Base-by-base conservation (phyloP, 2,888 invertebrate species). In the Cetonia aurata region DNA sequence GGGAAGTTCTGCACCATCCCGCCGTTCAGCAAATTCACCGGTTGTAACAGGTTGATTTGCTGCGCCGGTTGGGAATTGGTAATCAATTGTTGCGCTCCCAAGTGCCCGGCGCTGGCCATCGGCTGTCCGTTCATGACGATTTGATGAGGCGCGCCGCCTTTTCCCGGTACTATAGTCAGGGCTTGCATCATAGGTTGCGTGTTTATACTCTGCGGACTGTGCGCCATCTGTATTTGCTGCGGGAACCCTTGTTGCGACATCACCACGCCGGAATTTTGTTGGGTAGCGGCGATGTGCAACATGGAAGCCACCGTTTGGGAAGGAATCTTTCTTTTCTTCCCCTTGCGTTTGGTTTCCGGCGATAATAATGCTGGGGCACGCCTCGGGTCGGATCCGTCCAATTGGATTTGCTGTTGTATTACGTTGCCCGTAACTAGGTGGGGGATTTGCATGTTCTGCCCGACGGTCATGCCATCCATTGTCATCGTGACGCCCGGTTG, bases 1-100 rank as follows among this genome's bases (percentile, higher is more conserved):
- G 92, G 92, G 80, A 93, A 92, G 80, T 93, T 93, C 60, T 92
- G 91, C 75, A 93, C 90, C 71, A 92, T 89, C 3, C 90, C 89
- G 59, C 90, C 89, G 68, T 93, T 93, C 71, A 94, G 88, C 73
- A 95, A 85, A 85, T 94, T 94, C 41, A 95, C 92, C 0, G 95
- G 95, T 81, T 95, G 95, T 1, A 93, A 83, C 52, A 94, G 85
- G 82, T 94, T 92, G 41, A 92, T 93, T 80, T 93, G 90, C 73
- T 87, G 87, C 0, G 82, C 74, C 37, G 83, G 83, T 77, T 83
- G 83, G 17, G 83, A 83, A 77, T 87, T 77, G 8, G 93, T 87
- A 71, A 93, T 92, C 57, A 92, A 87, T 78, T 91, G 91, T 79
- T 91, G 91, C 3, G 90, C 87, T 59, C 90, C 88, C 79, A 89